Evolutionary conservation across 2,797 vertebrate species (phyloP), one percentile per base, ranked within the genome.

Genomic region (Premnoplex brunnescens): DNA sequence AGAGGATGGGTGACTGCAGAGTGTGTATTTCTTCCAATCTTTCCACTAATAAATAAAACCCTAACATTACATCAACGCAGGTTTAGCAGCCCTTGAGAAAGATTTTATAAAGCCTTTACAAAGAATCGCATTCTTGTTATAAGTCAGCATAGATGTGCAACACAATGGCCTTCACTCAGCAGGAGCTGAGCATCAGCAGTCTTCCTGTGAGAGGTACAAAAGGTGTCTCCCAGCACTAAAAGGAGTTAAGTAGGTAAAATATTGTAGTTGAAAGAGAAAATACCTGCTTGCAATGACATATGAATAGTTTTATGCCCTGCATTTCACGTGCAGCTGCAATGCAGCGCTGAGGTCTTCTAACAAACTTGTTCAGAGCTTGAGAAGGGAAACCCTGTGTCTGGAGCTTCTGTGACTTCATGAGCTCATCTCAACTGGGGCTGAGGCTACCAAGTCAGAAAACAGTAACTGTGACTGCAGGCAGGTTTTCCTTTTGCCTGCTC

Each of bases 141-240:
- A 55, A 82, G 39, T 24, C 48, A 52, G 81, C 48, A 58, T 26
- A 96, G 88, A 80, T 92, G 93, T 82, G 92, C 37, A 54, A 41
- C 85, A 97, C 93, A 97, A 95, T 43, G 82, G 93, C 67, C 85
- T 95, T 78, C 77, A 52, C 82, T 96, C 83, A 69, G 81, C 64
- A 71, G 43, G n/a, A 88, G 81, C 24, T 46, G 79, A 91, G 94
- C 91, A 91, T 75, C 91, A 94, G 80, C 81, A 88, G 54, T 80
- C 81, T 78, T 94, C 93, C 88, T 79, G n/a, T 75, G 79, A 67
- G 15, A 85, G 90, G 81, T 89, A 93, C 89, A 86, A 91, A 52
- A 30, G 85, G 88, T 88, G 36, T 58, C 85, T 88, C 72, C 52
- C 77, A 75, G n/a, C 37, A 66, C 67, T 91, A 91, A 63, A 85